Evolutionary conservation across 2,113 vertebrate species (phyloP).

Genomic region (Cryptotis parvus): DNA sequence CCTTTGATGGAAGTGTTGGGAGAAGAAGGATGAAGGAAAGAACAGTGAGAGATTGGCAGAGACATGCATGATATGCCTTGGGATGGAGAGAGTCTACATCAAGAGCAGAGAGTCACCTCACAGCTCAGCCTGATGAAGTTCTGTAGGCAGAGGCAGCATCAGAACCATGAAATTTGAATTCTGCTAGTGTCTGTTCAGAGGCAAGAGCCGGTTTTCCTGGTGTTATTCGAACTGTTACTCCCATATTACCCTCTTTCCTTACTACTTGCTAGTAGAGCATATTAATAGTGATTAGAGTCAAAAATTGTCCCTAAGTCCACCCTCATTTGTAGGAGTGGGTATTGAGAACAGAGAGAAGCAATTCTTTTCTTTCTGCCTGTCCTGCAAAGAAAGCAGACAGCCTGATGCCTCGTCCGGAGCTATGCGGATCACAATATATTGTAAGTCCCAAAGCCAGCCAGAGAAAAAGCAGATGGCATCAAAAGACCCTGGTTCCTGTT

Average conservation of each 20-base stretch:
- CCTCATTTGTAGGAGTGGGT: neutral
- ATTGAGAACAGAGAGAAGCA: neutral
- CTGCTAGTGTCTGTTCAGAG: neutral
- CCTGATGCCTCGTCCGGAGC: neutral
- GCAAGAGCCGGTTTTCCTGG: neutral
- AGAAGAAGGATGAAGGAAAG: neutral
- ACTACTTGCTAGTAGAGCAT: neutral
- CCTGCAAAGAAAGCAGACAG: neutral
- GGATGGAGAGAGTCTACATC: neutral
- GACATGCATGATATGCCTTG: no score
- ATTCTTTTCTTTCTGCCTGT: neutral
- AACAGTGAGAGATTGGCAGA: neutral
- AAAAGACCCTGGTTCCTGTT: neutral
- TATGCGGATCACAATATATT: neutral
- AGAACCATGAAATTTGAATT: neutral
- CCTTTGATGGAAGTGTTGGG: neutral
- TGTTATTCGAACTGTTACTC: neutral
- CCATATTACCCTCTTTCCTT: neutral
- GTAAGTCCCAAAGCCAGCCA: fast-evolving
- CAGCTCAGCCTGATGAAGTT: no score
- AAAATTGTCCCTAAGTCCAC: neutral
- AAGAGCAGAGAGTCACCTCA: neutral
- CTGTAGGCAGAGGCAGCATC: neutral
- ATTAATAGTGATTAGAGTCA: neutral
- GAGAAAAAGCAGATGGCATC: no score